Conservation (phyloP, 2,797 vertebrate genomes). For the Epinephelus coioides region DNA sequence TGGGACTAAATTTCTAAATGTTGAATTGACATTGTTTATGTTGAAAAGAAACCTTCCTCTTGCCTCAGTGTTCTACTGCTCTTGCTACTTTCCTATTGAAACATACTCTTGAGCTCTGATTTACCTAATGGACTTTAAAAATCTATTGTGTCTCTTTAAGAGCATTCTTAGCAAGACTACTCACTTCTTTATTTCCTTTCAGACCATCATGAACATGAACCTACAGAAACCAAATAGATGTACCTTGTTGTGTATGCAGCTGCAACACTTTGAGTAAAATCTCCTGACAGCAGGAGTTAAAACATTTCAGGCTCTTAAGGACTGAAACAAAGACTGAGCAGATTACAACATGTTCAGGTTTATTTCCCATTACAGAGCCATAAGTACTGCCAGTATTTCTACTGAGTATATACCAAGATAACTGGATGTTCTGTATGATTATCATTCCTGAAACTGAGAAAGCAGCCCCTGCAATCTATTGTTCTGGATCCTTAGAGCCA, state of each 20-base stretch:
- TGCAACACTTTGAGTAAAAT: slow-evolving; percentile 14
- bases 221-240: background rate
- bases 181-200: background rate
- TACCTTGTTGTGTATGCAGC: background rate
- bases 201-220: background rate
- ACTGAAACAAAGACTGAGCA: background rate
- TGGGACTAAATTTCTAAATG: background rate
- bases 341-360: background rate
- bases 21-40: background rate
- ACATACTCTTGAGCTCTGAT: slow-evolving; percentile 1
- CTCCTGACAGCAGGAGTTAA: background rate
- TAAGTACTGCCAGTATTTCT: background rate
- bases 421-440: slow-evolving; percentile 11
- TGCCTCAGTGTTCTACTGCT: background rate
- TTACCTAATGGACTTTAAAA: background rate
- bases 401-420: background rate
- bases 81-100: slow-evolving; percentile 1
- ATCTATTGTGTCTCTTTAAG: background rate
- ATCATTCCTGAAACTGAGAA: background rate
- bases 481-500: background rate
- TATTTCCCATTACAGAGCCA: background rate
- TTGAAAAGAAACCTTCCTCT: background rate
- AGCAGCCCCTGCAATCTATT: slow-evolving; percentile 3
- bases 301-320: background rate
- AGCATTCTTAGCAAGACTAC: background rate